Base-by-base conservation (phyloP, 2,113 vertebrate species). In the Narcine bancroftii region DNA sequence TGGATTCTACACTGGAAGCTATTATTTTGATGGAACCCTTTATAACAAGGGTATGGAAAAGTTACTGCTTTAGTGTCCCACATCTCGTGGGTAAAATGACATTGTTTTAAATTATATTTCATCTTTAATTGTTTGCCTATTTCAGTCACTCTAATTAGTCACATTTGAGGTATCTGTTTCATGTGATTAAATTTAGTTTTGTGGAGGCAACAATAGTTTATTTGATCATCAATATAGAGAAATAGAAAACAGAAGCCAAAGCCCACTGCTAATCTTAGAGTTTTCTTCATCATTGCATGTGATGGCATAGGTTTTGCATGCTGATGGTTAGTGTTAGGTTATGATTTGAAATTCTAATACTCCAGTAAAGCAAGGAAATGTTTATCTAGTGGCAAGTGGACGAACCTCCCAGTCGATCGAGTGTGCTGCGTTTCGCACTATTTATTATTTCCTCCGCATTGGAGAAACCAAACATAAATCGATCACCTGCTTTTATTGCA, bases 1-100 rank as follows among this genome's bases (percentile, higher is more conserved):
- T 0, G 98, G 98, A 81, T 98, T 96, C 97, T 99, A 99, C 94
- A 99, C 98, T 0, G 98, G 98, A 66, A 99, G 98, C 95, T 99
- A 98, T 92, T 99, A 99, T 93, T 99, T 99, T 0, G 98, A 99
- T 0, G 98, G 98, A 93, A 96, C 97, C 0, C 96, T 99, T 24
- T 99, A 98, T 94, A 99, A 98, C 95, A 98, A 98, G 97, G 98
- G 98, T 99, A 94, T 50, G 24, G 26, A 10, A 81, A 81, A 79
- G 21, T 79, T 50, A 2, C 75, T 76, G 75, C 75, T 6, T 76
- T 76, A 42, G 36, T 45, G 39, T 7, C 13, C 2, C 17, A 75
- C 36, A 15, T 21, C 10, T 50, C 45, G 3, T 29, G 45, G 45
- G 17, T 36, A 21, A 76, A 42, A 42, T 76, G 42, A 76, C 36